These are phyloP conservation scores for Xenopus borealis DNA, from an alignment of 2,113 vertebrate species.

Conservation along the genomic window DNA sequence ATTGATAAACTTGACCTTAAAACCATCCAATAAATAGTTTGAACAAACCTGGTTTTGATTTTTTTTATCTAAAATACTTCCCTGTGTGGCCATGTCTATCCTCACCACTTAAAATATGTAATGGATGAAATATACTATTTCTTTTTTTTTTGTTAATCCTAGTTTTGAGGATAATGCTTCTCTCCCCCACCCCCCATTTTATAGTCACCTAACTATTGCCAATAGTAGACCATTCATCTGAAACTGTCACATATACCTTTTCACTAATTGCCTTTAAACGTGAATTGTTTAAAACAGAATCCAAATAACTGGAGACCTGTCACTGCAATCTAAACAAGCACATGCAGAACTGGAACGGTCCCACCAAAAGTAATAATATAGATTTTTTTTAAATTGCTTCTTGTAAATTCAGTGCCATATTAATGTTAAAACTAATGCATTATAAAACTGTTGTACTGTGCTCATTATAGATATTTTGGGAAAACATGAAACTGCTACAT, in stretches of 20 bases:
- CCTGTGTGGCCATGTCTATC: no score
- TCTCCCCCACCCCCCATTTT: constrained; percentile 9
- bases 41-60: not conserved
- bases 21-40: not conserved
- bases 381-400: constrained; percentile 30
- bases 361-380: constrained; percentile 38
- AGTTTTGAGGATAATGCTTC: constrained; percentile 23
- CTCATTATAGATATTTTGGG: not conserved
- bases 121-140: constrained; percentile 4
- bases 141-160: constrained; percentile 8
- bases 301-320: constrained; percentile 40
- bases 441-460: constrained; percentile 6
- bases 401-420: constrained; percentile 33
- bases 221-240: constrained; percentile 30
- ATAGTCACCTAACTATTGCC: constrained; percentile 18
- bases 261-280: constrained; percentile 38
- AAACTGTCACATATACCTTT: constrained; percentile 41
- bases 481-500: not conserved
- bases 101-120: not conserved
- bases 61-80: not conserved
- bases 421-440: constrained; percentile 16
- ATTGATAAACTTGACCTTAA: no score
- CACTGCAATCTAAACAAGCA: constrained; percentile 35
- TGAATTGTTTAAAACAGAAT: constrained; percentile 40
- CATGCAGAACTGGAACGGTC: constrained; percentile 28